phyloP scores from a whole-genome alignment of 2,113 vertebrate genomes.

The Neoarius graeffei region DNA sequence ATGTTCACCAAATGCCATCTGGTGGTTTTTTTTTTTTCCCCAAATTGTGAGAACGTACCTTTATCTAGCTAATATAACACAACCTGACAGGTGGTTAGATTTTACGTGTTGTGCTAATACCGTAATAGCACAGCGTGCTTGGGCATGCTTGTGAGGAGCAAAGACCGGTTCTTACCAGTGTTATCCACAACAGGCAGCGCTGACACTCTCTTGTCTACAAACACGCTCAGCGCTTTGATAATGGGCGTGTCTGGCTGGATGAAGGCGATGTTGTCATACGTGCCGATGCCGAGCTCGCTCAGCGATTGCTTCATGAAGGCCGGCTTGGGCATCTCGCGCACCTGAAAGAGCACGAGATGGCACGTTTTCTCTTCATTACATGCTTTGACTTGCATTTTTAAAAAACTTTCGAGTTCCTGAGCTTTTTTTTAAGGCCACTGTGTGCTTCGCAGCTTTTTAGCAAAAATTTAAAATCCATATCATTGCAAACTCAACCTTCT shows the following conservation, averaged over 20 bases:
- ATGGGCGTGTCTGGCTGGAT: constrained; percentile 97
- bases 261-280: constrained; percentile 93
- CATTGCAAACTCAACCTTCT: background rate
- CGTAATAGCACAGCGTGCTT: too few species aligned
- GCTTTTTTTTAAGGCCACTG: too few species aligned
- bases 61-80: background rate
- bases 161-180: constrained; percentile 73
- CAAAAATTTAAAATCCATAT: background rate
- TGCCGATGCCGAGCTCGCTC: constrained; percentile 92
- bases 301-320: constrained; percentile 96
- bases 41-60: background rate
- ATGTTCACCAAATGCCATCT: background rate
- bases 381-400: background rate
- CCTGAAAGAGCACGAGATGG: constrained; percentile 66
- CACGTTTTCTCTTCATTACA: background rate
- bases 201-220: constrained; percentile 94
- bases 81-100: background rate
- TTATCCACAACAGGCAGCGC: constrained; percentile 94
- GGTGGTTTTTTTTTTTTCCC: too few species aligned
- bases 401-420: too few species aligned
- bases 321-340: constrained; percentile 98
- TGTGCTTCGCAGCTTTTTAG: too few species aligned
- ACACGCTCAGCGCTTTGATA: constrained; percentile 96
- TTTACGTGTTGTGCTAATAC: background rate
- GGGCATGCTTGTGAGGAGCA: background rate